These are phyloP conservation scores for Polypterus bichir DNA, from an alignment of 2,113 vertebrate species.

Conservation along the genomic window DNA sequence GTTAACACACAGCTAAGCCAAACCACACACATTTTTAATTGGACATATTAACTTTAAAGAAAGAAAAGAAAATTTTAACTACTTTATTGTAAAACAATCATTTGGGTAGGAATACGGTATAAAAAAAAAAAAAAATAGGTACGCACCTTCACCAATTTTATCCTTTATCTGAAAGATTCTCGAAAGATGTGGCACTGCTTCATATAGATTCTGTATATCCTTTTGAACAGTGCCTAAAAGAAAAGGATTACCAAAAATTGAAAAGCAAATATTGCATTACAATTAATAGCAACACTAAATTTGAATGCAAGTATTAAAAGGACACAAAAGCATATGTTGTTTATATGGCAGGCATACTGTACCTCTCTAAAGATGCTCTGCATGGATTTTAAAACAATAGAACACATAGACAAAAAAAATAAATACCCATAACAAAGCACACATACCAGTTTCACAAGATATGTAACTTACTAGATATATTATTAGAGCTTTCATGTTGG, in stretches of 20 bases:
- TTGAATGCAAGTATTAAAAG: no score
- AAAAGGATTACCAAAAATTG: slow-evolving; percentile 20
- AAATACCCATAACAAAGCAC: no score
- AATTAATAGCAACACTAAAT: no score
- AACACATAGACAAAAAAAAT: no score
- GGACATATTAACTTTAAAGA: background rate
- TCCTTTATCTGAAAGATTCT: slow-evolving; percentile 72
- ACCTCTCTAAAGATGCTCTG: no score
- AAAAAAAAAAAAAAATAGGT: slow-evolving; percentile 15
- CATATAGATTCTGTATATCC: slow-evolving; percentile 77
- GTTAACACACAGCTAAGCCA: slow-evolving; percentile 5
- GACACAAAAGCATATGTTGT: no score
- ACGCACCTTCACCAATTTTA: slow-evolving; percentile 88
- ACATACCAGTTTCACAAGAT: no score
- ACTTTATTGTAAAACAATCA: background rate
- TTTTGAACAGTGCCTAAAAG: slow-evolving; percentile 52
- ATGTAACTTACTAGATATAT: slow-evolving; percentile 30
- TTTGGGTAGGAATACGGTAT: slow-evolving; percentile 2
- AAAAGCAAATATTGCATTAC: background rate
- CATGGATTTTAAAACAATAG: no score
- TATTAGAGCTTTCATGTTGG: slow-evolving; percentile 21
- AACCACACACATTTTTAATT: background rate
- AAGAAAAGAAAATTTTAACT: background rate
- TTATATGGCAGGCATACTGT: no score
- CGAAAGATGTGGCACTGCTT: slow-evolving; percentile 76